phyloP scores from a whole-genome alignment of 2,797 vertebrate species.

The Alosa sapidissima region DNA sequence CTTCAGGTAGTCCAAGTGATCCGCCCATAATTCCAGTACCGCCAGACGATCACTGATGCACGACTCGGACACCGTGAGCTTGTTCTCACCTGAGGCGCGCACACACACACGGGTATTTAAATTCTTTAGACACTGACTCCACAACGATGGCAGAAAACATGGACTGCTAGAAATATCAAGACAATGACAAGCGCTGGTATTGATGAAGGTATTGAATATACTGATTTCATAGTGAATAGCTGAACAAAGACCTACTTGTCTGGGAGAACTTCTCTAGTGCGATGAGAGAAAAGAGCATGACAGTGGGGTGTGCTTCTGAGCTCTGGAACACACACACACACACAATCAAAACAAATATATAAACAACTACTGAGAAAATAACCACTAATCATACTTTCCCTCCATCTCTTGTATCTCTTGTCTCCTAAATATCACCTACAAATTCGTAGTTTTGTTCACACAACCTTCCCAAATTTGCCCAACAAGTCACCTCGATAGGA shows the following conservation, averaged over 20 bases:
- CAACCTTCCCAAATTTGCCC: too few species aligned
- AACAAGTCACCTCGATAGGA: too few species aligned
- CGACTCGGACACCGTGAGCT: conserved; percentile 92
- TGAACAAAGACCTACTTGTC: conserved; percentile 84
- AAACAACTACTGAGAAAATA: background rate
- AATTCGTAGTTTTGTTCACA: too few species aligned
- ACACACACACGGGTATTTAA: background rate
- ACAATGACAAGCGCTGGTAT: too few species aligned
- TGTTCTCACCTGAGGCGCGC: conserved; percentile 90
- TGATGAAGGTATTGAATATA: background rate
- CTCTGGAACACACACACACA: conserved; percentile 72
- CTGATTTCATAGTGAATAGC: background rate
- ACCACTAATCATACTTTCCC: conserved; percentile 21
- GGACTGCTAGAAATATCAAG: background rate
- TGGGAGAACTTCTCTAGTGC: conserved; percentile 99
- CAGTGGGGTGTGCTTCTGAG: conserved; percentile 93
- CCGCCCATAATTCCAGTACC: conserved; percentile 91
- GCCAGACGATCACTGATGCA: conserved; percentile 90
- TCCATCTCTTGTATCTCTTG: background rate
- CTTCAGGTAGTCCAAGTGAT: conserved; percentile 90
- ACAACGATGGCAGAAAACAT: background rate
- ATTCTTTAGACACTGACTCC: background rate
- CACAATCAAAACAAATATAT: background rate
- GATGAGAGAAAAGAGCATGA: conserved; percentile 99
- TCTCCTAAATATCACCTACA: too few species aligned